Conservation (phyloP, 2,797 vertebrate species). For the Diplodus puntazzo region DNA sequence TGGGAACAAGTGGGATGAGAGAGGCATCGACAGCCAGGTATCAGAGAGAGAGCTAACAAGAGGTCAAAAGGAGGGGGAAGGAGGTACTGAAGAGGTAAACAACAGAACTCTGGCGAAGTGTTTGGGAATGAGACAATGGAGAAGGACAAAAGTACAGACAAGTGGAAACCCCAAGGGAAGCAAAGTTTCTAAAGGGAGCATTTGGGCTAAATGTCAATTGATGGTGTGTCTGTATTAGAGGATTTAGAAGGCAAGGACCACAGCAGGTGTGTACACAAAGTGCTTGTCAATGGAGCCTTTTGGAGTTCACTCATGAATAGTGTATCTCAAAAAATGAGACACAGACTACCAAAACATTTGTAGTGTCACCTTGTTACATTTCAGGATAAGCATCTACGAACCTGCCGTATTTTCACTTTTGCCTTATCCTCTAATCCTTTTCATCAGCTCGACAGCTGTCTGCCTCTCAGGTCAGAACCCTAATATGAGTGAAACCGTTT, state of each 20-base stretch:
- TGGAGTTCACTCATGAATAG: slow-evolving; percentile 19
- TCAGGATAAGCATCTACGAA: slow-evolving; percentile 36
- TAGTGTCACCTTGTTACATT: background rate
- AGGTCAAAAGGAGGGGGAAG: slow-evolving; percentile 37
- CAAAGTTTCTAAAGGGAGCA: slow-evolving; percentile 39
- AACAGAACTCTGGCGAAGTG: slow-evolving; percentile 45
- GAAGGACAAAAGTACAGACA: slow-evolving; percentile 67
- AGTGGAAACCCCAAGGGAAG: slow-evolving; percentile 29
- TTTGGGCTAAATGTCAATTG: slow-evolving; percentile 51
- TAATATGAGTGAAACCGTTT: slow-evolving; percentile 12
- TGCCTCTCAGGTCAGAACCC: slow-evolving; percentile 16
- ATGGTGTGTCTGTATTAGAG: slow-evolving; percentile 32
- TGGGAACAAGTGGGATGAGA: slow-evolving; percentile 37
- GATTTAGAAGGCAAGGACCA: slow-evolving; percentile 47
- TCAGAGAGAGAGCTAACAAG: slow-evolving; percentile 55
- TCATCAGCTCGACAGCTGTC: slow-evolving; percentile 13
- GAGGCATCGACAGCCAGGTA: slow-evolving; percentile 50
- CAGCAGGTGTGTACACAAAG: slow-evolving; percentile 12
- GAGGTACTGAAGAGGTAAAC: slow-evolving; percentile 54
- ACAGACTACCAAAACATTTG: slow-evolving; percentile 18
- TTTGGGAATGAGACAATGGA: slow-evolving; percentile 35
- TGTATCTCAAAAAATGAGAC: slow-evolving; percentile 13
- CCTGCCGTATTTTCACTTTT: background rate
- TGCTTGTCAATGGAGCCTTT: slow-evolving; percentile 25
- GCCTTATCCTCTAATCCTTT: slow-evolving; percentile 34